Evolutionary conservation across 2,113 vertebrate species (phyloP).

Genomic region (Hypanus sabinus): DNA sequence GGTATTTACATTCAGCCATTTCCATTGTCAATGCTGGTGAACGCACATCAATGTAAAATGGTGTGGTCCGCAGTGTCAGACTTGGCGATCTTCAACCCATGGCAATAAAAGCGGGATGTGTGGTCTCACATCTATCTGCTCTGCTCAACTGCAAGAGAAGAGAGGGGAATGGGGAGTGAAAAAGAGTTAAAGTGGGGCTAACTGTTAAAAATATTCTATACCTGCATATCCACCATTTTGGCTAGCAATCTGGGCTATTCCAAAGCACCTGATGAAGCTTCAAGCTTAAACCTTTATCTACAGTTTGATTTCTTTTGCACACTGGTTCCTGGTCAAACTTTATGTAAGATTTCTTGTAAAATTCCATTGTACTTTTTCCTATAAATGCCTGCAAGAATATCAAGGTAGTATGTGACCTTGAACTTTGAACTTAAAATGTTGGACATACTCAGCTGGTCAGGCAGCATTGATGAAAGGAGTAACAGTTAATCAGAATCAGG

Average conservation of each 20-base stretch:
- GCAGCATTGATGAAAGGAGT: too few species aligned
- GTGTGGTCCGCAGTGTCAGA: constrained; percentile 36
- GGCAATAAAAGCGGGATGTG: background rate
- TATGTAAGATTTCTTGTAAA: too few species aligned
- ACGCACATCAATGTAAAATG: constrained; percentile 39
- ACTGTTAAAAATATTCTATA: background rate
- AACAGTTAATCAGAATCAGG: too few species aligned
- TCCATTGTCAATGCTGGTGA: background rate
- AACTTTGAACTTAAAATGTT: too few species aligned
- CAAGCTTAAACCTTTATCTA: background rate
- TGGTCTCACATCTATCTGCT: constrained; percentile 43
- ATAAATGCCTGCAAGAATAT: too few species aligned
- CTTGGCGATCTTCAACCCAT: constrained; percentile 27
- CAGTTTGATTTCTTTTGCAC: background rate
- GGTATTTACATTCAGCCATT: background rate
- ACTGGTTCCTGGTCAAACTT: too few species aligned
- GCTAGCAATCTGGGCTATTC: background rate
- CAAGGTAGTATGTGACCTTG: too few species aligned
- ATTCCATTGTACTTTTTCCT: too few species aligned
- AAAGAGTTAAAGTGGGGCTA: too few species aligned
- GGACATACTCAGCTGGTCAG: too few species aligned
- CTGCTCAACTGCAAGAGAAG: constrained; percentile 48
- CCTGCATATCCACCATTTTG: too few species aligned
- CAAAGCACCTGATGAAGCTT: background rate
- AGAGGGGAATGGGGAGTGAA: background rate